A percentile compares a stretch with the other conserved stretches of the same genome.
Conservation (phyloP, 2,113 vertebrate species). For the Mormyrus iriodes region DNA sequence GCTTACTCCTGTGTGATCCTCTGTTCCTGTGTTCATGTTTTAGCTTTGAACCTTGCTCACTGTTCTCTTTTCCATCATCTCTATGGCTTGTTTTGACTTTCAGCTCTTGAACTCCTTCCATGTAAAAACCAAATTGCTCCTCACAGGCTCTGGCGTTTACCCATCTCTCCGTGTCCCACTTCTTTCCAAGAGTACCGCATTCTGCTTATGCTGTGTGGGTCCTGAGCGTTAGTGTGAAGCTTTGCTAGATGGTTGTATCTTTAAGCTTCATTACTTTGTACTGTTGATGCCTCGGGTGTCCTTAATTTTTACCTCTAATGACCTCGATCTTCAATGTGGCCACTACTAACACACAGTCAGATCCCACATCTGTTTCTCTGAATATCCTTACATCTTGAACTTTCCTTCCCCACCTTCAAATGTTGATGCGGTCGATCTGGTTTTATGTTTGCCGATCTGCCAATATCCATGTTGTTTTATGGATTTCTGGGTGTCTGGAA, state of each 20-base stretch:
- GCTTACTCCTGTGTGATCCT: neutral
- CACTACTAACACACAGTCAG: neutral
- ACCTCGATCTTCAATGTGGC: neutral
- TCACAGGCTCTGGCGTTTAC: neutral
- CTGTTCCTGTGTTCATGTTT: neutral
- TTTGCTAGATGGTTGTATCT: neutral
- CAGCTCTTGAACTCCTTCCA: neutral
- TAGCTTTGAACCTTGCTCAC: neutral
- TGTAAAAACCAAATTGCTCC: neutral
- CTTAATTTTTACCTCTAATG: neutral
- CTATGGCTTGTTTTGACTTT: neutral
- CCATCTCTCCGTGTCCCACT: neutral
- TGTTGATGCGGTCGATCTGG: neutral
- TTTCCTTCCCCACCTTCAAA: neutral
- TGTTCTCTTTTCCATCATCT: neutral
- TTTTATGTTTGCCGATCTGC: neutral
- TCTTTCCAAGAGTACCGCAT: neutral
- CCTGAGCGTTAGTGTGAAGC: neutral
- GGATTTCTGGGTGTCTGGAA: neutral
- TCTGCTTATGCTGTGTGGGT: neutral
- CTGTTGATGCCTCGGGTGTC: neutral
- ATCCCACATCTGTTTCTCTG: neutral
- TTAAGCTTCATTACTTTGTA: neutral
- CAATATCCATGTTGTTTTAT: neutral
- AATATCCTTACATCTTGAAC: neutral